Conservation (phyloP, 1,140 invertebrate genomes). For the Solen grandis region DNA sequence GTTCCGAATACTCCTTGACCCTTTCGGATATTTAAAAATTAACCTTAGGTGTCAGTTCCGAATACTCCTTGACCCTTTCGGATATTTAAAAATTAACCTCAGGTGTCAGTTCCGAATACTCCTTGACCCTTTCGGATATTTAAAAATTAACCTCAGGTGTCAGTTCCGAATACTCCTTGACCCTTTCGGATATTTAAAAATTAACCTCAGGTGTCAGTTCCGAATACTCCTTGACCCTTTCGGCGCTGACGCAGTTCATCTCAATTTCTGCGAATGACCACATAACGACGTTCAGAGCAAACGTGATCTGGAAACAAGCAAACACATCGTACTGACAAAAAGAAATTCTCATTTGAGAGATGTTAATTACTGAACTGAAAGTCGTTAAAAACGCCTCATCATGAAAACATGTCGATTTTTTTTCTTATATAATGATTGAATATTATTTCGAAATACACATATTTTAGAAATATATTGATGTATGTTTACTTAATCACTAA, state of each 20-base stretch:
- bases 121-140: constrained; percentile 96
- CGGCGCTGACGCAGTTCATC: constrained; percentile 97
- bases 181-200: constrained; percentile 91
- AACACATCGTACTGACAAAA: not conserved
- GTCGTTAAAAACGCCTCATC: too few species aligned
- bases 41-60: constrained; percentile 86
- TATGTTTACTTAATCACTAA: too few species aligned
- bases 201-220: constrained; percentile 85
- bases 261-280: constrained; percentile 86
- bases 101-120: constrained; percentile 90
- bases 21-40: constrained; percentile 88
- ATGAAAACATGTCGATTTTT: too few species aligned
- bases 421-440: too few species aligned
- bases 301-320: constrained; percentile 23
- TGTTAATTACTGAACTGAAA: too few species aligned
- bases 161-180: constrained; percentile 95
- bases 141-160: constrained; percentile 82
- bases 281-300: constrained; percentile 18
- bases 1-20: constrained; percentile 96
- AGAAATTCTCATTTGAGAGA: too few species aligned
- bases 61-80: constrained; percentile 96
- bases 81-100: constrained; percentile 86
- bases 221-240: constrained; percentile 96
- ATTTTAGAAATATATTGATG: too few species aligned
- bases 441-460: too few species aligned